These are phyloP conservation scores for Herminia tarsipennalis DNA, from an alignment of 2,888 invertebrate genomes.

Conservation along the genomic window DNA sequence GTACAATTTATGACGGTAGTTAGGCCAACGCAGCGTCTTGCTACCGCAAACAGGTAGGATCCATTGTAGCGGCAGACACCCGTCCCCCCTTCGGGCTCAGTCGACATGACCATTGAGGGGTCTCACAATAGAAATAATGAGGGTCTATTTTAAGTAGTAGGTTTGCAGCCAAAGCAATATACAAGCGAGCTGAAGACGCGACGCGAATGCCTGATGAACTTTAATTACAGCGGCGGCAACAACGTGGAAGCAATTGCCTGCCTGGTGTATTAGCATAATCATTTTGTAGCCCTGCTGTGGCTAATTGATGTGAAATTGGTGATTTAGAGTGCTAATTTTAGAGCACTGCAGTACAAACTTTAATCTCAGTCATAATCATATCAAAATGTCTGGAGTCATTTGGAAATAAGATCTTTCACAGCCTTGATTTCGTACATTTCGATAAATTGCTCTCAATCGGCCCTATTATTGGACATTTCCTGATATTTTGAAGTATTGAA, in stretches of 20 bases:
- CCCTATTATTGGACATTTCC: too few species aligned
- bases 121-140: slow-evolving; percentile 43
- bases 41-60: slow-evolving; percentile 58
- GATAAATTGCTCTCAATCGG: too few species aligned
- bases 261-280: slow-evolving; percentile 71
- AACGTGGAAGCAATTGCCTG: slow-evolving; percentile 67
- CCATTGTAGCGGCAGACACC: slow-evolving; percentile 40
- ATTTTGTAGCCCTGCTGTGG: slow-evolving; percentile 58
- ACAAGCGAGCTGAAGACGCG: slow-evolving; percentile 61
- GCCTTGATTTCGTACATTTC: slow-evolving; percentile 29
- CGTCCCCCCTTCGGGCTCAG: slow-evolving; percentile 30
- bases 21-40: slow-evolving; percentile 62
- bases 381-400: slow-evolving; percentile 28
- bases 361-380: slow-evolving; percentile 36
- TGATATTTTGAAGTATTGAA: too few species aligned
- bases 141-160: slow-evolving; percentile 48
- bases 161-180: slow-evolving; percentile 57
- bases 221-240: slow-evolving; percentile 67
- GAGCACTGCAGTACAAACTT: slow-evolving; percentile 31
- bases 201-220: slow-evolving; percentile 67
- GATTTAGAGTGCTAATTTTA: slow-evolving; percentile 44
- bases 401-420: slow-evolving; percentile 17
- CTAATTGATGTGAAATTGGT: slow-evolving; percentile 67
- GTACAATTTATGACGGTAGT: slow-evolving; percentile 72
- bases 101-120: slow-evolving; percentile 39